Evolutionary conservation across 2,888 invertebrate genomes (phyloP).

Genomic region (Aphrophora alni): DNA sequence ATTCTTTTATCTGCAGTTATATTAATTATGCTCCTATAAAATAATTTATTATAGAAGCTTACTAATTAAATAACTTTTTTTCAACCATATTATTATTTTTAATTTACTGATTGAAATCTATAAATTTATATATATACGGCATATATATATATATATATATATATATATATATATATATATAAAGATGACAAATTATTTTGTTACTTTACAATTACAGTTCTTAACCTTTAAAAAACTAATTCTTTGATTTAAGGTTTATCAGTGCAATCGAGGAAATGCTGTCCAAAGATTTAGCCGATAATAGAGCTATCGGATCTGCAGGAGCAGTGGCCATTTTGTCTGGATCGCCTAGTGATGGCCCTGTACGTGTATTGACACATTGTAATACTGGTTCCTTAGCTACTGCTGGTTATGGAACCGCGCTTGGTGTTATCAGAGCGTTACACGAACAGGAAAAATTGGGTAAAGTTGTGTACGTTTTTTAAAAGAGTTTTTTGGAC

Average conservation of each 20-base stretch:
- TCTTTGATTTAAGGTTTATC: conserved; percentile 69
- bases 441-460: conserved; percentile 74
- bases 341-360: conserved; percentile 58
- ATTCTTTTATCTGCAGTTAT: too few species aligned
- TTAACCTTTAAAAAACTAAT: too few species aligned
- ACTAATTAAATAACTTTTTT: too few species aligned
- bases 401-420: conserved; percentile 97
- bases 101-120: too few species aligned
- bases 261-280: conserved; percentile 81
- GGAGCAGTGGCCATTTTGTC: conserved; percentile 80
- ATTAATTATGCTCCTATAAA: too few species aligned
- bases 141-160: too few species aligned
- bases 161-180: too few species aligned
- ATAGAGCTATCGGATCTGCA: conserved; percentile 82
- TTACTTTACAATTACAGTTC: too few species aligned
- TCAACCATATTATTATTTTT: too few species aligned
- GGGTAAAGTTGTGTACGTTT: conserved; percentile 61
- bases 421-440: conserved; percentile 91
- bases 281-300: conserved; percentile 84
- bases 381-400: conserved; percentile 99
- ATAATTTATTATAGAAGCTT: too few species aligned
- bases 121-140: too few species aligned
- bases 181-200: too few species aligned
- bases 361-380: conserved; percentile 86
- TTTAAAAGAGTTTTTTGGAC: neutral